These are phyloP conservation scores for Anseranas semipalmata DNA, from an alignment of 2,113 vertebrate genomes.

Conservation along the genomic window DNA sequence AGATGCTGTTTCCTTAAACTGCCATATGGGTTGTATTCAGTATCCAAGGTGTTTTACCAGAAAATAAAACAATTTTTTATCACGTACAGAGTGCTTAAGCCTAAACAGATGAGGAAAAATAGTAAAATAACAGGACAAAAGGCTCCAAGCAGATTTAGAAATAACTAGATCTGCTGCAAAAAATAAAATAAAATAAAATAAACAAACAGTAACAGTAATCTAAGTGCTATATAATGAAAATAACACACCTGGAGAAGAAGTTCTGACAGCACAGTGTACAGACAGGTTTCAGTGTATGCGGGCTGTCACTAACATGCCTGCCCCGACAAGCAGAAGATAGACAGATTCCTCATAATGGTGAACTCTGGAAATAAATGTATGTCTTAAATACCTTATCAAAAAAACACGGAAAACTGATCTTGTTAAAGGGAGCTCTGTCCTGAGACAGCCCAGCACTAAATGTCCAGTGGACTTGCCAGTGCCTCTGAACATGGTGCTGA, in stretches of 20 bases:
- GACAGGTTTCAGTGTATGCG: neutral
- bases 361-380: neutral
- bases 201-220: neutral
- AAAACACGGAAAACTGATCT: neutral
- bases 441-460: neutral
- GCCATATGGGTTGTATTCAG: slow-evolving; percentile 61
- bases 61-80: slow-evolving; percentile 66
- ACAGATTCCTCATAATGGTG: neutral
- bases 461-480: neutral
- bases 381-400: neutral
- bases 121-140: slow-evolving; percentile 31
- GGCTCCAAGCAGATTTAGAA: slow-evolving; percentile 34
- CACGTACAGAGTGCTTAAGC: slow-evolving; percentile 24
- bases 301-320: neutral
- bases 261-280: neutral
- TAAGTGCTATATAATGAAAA: neutral
- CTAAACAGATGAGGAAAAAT: slow-evolving; percentile 53
- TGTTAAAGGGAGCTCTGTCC: neutral
- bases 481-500: neutral
- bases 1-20: slow-evolving; percentile 54
- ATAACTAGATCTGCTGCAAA: neutral
- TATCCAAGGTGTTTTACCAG: slow-evolving; percentile 62
- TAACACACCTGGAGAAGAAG: neutral
- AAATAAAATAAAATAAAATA: too few relatives aligned
- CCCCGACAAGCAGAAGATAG: neutral